Evolutionary conservation across 2,113 vertebrate genomes (phyloP).

Genomic region (Phyllostomus hastatus): DNA sequence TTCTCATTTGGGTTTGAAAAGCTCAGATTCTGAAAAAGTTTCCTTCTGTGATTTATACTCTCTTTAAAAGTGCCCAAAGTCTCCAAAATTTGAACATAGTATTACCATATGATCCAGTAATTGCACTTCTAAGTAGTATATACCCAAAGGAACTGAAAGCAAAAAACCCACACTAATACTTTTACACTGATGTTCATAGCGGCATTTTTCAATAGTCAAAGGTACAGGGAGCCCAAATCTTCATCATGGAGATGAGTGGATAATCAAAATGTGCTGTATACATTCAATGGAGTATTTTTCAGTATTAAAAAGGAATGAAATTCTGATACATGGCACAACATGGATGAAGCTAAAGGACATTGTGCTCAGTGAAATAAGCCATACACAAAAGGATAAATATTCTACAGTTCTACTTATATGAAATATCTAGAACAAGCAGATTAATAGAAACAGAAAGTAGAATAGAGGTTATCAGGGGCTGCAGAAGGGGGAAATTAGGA

Average conservation of each 20-base stretch:
- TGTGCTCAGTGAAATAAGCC: not conserved
- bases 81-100: not conserved
- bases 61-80: not conserved
- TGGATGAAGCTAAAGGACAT: not conserved
- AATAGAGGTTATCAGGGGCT: not conserved
- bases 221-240: not conserved
- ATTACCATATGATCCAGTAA: not conserved
- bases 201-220: not conserved
- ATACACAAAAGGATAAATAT: not conserved
- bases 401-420: not conserved
- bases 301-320: not conserved
- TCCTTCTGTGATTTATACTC: not conserved
- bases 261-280: not conserved
- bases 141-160: not conserved
- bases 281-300: not conserved
- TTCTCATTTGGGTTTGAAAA: not conserved
- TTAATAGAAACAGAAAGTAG: not conserved
- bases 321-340: not conserved
- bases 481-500: not conserved
- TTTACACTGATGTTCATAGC: not conserved
- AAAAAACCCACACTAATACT: not conserved
- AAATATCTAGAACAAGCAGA: not conserved
- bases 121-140: not conserved
- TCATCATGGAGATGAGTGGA: not conserved
- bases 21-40: not conserved